These are phyloP conservation scores for Phyllotreta striolata DNA, from an alignment of 2,888 invertebrate species.

Conservation along the genomic window DNA sequence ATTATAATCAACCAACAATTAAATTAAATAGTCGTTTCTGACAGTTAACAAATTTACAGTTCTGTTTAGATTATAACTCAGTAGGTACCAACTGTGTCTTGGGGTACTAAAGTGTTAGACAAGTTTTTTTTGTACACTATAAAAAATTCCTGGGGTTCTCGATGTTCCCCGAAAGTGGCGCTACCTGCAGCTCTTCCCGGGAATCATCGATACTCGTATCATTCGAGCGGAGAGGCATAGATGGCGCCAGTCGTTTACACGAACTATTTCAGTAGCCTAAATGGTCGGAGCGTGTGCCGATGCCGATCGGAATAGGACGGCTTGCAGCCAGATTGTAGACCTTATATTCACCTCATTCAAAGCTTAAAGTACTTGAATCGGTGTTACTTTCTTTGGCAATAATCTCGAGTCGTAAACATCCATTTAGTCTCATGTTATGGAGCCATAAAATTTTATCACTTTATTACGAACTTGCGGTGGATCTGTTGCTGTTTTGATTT, in stretches of 20 bases:
- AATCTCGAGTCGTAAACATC: slow-evolving; percentile 38
- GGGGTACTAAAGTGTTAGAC: too few relatives aligned
- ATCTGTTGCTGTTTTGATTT: slow-evolving; percentile 41
- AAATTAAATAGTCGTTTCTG: too few relatives aligned
- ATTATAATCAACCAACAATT: too few relatives aligned
- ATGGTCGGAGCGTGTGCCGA: slow-evolving; percentile 9
- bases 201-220: slow-evolving; percentile 6
- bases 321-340: slow-evolving; percentile 18
- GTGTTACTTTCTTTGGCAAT: slow-evolving; percentile 26
- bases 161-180: slow-evolving; percentile 1
- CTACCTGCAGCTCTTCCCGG: slow-evolving; percentile 1
- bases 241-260: slow-evolving; percentile 33
- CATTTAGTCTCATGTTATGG: slow-evolving; percentile 43
- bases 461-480: slow-evolving; percentile 44
- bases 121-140: too few relatives aligned
- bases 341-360: slow-evolving; percentile 27
- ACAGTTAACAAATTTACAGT: too few relatives aligned
- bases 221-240: slow-evolving; percentile 26
- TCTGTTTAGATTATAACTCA: too few relatives aligned
- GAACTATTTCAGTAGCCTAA: slow-evolving; percentile 24
- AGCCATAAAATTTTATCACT: slow-evolving; percentile 48
- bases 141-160: slow-evolving; percentile 20
- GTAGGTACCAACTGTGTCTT: too few relatives aligned
- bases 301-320: slow-evolving; percentile 9
- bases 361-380: slow-evolving; percentile 18